Percentiles rank a stretch among this genome's conserved stretches.
Conservation (phyloP, 2,888 invertebrate species). For the Clusia tigrina region DNA sequence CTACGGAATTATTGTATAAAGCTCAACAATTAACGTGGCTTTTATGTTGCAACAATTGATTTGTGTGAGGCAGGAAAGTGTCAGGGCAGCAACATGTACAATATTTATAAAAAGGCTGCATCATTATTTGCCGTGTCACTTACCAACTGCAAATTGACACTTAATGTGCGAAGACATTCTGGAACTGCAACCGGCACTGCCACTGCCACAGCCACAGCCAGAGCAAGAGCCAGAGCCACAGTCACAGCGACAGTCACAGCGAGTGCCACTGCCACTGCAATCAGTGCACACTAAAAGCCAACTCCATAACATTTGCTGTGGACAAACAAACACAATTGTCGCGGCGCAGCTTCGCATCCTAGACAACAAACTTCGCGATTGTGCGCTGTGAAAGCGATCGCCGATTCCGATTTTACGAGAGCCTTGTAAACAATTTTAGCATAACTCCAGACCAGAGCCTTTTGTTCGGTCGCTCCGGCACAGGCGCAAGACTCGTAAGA, state of each 20-base stretch:
- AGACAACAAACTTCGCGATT: constrained; percentile 12
- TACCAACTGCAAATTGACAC: constrained; percentile 64
- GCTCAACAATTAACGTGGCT: not conserved
- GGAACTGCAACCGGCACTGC: not conserved
- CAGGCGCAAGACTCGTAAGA: no score
- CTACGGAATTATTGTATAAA: no score
- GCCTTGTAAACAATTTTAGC: not conserved
- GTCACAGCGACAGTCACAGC: constrained; percentile 14
- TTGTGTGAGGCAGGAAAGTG: constrained; percentile 46
- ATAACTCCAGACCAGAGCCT: not conserved
- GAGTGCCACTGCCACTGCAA: constrained; percentile 48
- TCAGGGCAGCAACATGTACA: not conserved
- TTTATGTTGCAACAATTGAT: constrained; percentile 21
- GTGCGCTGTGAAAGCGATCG: constrained; percentile 8
- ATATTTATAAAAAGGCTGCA: constrained; percentile 24
- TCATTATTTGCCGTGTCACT: constrained; percentile 61
- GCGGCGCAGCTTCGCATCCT: not conserved
- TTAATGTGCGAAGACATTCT: constrained; percentile 49
- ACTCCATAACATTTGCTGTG: constrained; percentile 12
- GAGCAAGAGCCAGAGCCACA: no score
- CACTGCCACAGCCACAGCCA: constrained; percentile 13
- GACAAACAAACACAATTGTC: constrained; percentile 11
- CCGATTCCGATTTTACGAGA: not conserved
- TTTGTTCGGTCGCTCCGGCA: not conserved
- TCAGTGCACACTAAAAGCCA: constrained; percentile 55